Percentiles rank a stretch among this genome's conserved stretches.
Conservation (phyloP, 2,113 vertebrate species). For the Gambusia holbrooki region DNA sequence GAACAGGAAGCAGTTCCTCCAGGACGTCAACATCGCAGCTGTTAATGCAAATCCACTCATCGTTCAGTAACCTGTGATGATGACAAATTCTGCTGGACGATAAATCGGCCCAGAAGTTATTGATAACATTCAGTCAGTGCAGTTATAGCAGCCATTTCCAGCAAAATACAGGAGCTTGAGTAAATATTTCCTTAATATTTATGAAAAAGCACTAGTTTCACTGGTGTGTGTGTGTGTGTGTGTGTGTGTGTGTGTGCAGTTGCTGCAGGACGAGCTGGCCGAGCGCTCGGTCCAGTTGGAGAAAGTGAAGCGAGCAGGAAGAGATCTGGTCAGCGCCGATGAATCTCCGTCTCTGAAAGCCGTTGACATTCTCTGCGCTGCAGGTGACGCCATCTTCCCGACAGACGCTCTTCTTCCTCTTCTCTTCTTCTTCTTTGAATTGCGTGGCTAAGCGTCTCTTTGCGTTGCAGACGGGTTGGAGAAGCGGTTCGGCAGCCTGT, state of each 20-base stretch:
- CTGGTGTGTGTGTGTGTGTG: not conserved
- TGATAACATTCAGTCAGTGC: too few species aligned
- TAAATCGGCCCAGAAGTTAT: too few species aligned
- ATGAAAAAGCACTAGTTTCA: too few species aligned
- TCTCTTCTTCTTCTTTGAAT: too few species aligned
- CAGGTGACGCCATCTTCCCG: slow-evolving; percentile 79
- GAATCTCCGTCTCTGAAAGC: slow-evolving; percentile 86
- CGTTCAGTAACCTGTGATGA: too few species aligned
- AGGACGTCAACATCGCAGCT: too few species aligned
- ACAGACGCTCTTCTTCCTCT: not conserved
- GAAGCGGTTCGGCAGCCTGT: slow-evolving; percentile 86
- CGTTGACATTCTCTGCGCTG: slow-evolving; percentile 81
- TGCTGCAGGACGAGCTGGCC: slow-evolving; percentile 90
- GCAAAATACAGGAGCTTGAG: too few species aligned
- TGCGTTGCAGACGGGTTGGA: slow-evolving; percentile 82
- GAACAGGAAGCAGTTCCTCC: not conserved
- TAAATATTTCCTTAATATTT: too few species aligned
- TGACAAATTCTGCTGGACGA: too few species aligned
- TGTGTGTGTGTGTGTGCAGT: slow-evolving; percentile 68
- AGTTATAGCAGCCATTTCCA: too few species aligned
- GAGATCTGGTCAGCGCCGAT: slow-evolving; percentile 83
- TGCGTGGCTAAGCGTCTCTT: not conserved
- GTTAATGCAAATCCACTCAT: too few species aligned
- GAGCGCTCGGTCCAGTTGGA: slow-evolving; percentile 92
- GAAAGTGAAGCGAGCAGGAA: slow-evolving; percentile 89